A percentile compares a stretch with the other conserved stretches of the same genome.
Conservation (phyloP, 1,140 invertebrate species). For the Neodiprion pinetum region DNA sequence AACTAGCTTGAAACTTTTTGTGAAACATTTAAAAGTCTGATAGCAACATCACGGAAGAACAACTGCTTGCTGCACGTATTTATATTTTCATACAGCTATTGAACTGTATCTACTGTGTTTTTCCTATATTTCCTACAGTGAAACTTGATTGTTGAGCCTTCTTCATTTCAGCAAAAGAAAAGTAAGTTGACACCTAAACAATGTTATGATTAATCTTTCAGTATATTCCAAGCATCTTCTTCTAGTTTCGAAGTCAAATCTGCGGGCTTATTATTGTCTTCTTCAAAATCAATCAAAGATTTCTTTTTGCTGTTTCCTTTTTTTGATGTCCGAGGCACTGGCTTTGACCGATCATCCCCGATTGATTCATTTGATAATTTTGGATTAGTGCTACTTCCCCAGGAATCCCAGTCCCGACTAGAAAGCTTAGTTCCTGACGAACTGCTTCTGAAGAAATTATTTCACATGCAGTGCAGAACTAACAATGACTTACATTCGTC, state of each 20-base stretch:
- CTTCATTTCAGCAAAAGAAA: background rate
- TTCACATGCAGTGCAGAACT: background rate
- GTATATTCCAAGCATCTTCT: conserved; percentile 66
- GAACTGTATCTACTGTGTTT: too few species aligned
- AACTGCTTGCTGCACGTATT: too few species aligned
- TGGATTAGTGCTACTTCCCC: conserved; percentile 38
- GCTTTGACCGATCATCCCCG: conserved; percentile 27
- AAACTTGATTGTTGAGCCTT: too few species aligned
- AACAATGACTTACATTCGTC: too few species aligned
- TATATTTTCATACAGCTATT: too few species aligned
- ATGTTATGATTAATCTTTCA: conserved; percentile 58
- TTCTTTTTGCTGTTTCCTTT: conserved; percentile 52
- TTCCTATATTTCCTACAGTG: too few species aligned
- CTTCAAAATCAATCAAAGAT: conserved; percentile 61
- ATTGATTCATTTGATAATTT: conserved; percentile 32
- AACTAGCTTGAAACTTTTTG: too few species aligned
- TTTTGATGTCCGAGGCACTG: conserved; percentile 42
- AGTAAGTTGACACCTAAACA: background rate
- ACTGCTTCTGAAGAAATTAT: conserved; percentile 35
- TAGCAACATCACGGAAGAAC: too few species aligned
- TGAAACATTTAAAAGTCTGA: too few species aligned
- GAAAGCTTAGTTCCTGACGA: conserved; percentile 34
- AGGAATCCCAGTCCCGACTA: conserved; percentile 45
- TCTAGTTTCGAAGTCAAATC: conserved; percentile 57
- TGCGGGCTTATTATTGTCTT: conserved; percentile 52